Conservation (phyloP, 2,888 invertebrate species). For the Aspidiotus rigidus region DNA sequence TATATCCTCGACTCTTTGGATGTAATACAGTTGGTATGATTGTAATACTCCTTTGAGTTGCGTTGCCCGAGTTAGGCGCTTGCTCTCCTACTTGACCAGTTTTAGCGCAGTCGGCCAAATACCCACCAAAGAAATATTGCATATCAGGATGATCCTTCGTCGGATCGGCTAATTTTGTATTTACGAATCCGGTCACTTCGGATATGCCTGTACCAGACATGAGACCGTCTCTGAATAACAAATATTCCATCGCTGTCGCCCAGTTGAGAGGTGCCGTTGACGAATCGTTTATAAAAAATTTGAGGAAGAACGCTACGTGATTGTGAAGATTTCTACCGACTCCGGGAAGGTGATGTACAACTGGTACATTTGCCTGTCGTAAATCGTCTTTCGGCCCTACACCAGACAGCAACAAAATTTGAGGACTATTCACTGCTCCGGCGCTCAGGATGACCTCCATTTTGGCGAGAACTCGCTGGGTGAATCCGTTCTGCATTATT, state of each 20-base stretch:
- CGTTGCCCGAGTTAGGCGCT: conserved; percentile 48
- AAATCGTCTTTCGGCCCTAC: conserved; percentile 70
- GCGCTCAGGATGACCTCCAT: conserved; percentile 59
- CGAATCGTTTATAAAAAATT: conserved; percentile 72
- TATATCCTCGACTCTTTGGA: conserved; percentile 73
- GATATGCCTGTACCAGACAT: conserved; percentile 84
- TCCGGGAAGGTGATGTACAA: conserved; percentile 63
- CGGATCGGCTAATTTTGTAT: conserved; percentile 67
- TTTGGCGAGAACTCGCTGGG: conserved; percentile 49
- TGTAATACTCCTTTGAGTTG: conserved; percentile 51
- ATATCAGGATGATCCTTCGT: conserved; percentile 70
- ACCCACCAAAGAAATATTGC: conserved; percentile 79
- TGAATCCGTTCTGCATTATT: conserved; percentile 37
- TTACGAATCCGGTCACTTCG: conserved; percentile 75
- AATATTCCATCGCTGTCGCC: conserved; percentile 85
- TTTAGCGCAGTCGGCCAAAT: conserved; percentile 72
- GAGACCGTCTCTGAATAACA: conserved; percentile 75
- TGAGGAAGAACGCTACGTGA: conserved; percentile 70
- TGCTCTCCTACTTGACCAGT: conserved; percentile 78
- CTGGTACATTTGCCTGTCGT: conserved; percentile 51
- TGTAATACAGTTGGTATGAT: conserved; percentile 74
- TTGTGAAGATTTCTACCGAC: conserved; percentile 81
- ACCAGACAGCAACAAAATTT: conserved; percentile 82
- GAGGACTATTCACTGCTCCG: conserved; percentile 87
- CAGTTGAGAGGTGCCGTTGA: conserved; percentile 79